A percentile compares a stretch with the other conserved stretches of the same genome.
Conservation (phyloP, 2,797 vertebrate species). For the Enteromius fasciolatus region DNA sequence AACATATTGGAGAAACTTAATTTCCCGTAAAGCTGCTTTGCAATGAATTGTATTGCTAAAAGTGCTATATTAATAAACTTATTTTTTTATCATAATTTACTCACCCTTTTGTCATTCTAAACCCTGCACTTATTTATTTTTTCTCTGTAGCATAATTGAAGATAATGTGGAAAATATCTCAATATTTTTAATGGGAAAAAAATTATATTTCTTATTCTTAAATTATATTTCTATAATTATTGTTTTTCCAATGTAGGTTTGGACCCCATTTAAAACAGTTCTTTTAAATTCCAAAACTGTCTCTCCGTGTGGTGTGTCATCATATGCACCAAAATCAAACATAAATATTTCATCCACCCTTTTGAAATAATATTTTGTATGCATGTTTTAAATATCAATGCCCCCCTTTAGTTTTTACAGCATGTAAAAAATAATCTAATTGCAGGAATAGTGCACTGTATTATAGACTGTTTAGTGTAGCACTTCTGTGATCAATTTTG, state of each 20-base stretch:
- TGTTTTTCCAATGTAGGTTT: neutral
- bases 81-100: neutral
- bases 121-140: neutral
- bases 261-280: neutral
- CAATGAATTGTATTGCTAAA: no score
- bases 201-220: no score
- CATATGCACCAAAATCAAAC: neutral
- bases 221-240: no score
- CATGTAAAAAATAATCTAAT: neutral
- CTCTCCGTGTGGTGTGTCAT: neutral
- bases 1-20: no score
- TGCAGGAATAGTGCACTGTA: neutral
- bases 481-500: neutral
- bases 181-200: no score
- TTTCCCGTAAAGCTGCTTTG: no score
- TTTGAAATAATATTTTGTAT: neutral
- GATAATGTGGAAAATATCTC: neutral
- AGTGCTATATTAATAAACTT: no score
- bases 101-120: neutral
- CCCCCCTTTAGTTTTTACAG: neutral
- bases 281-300: neutral
- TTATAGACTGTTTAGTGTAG: neutral
- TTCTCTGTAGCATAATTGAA: neutral
- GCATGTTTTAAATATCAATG: neutral
- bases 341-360: neutral